Percentiles rank a stretch among this genome's conserved stretches.
Conservation (phyloP, 1,140 invertebrate genomes). For the Calosoma granatense region DNA sequence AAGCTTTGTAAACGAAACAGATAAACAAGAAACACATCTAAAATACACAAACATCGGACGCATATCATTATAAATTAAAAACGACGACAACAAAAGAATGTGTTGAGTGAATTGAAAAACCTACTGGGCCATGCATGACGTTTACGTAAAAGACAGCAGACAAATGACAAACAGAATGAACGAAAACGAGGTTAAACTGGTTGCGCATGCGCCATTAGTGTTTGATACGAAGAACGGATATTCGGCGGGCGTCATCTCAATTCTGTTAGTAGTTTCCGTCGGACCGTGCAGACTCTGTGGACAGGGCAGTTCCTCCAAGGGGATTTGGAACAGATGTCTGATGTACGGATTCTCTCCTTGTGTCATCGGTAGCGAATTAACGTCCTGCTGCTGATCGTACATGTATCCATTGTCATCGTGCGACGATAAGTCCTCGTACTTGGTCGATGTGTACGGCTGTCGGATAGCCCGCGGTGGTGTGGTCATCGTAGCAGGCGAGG, state of each 20-base stretch:
- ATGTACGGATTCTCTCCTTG: conserved; percentile 23
- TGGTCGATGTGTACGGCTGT: conserved; percentile 5
- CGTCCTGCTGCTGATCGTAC: conserved; percentile 22
- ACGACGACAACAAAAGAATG: not conserved
- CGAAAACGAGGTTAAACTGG: not conserved
- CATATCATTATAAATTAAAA: conserved; percentile 1
- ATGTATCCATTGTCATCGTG: conserved; percentile 24
- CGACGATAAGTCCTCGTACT: conserved; percentile 21
- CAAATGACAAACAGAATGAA: not conserved
- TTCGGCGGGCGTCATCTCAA: not conserved
- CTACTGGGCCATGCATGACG: not conserved
- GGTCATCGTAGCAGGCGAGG: conserved; percentile 12
- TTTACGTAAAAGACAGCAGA: not conserved
- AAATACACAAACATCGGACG: not conserved
- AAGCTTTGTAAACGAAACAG: too few species aligned
- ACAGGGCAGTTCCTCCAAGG: conserved; percentile 53
- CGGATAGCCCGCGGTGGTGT: conserved; percentile 10
- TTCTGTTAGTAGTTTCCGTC: conserved; percentile 31
- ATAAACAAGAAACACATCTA: not conserved
- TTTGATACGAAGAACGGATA: not conserved
- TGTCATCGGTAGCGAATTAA: conserved; percentile 21
- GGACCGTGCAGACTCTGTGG: conserved; percentile 49
- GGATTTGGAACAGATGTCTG: conserved; percentile 46
- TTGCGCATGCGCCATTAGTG: not conserved
- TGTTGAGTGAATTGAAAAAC: not conserved